phyloP scores from a whole-genome alignment of 2,113 vertebrate genomes.

The Phasianus colchicus region DNA sequence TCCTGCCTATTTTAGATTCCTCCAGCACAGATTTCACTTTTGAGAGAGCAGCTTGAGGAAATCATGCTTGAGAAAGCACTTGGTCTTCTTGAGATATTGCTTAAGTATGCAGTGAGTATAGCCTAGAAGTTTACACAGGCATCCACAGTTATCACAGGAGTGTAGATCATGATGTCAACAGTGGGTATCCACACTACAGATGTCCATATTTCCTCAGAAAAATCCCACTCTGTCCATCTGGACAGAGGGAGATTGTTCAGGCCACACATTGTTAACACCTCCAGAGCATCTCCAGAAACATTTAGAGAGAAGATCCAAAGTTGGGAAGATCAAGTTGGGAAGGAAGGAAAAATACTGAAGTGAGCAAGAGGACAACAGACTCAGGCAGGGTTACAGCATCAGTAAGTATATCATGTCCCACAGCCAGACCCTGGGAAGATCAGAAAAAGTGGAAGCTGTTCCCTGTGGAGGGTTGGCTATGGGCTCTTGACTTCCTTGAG shows the following conservation, averaged over 20 bases:
- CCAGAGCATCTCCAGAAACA: not conserved
- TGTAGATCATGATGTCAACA: not conserved
- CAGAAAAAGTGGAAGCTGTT: not conserved
- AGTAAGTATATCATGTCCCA: accelerated
- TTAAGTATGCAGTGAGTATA: accelerated
- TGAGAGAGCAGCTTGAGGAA: not conserved
- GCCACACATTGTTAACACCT: accelerated
- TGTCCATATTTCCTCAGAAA: not conserved
- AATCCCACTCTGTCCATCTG: not conserved
- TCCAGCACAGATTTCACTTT: not conserved
- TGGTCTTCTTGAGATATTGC: not conserved
- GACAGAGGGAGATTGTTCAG: not conserved
- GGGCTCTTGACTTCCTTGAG: not conserved
- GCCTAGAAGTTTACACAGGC: not conserved
- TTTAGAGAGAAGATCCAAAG: not conserved
- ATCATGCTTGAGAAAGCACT: not conserved
- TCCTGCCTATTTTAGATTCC: not conserved
- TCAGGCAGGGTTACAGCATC: not conserved
- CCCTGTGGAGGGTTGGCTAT: not conserved
- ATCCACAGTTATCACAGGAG: not conserved
- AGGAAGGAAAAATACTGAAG: not conserved
- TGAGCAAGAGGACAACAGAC: accelerated
- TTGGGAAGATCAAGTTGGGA: not conserved
- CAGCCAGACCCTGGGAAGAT: not conserved
- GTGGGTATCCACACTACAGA: not conserved